Percentiles rank a stretch among this genome's conserved stretches.
Conservation (phyloP, 2,797 vertebrate species). For the Enteromius anoplus region DNA sequence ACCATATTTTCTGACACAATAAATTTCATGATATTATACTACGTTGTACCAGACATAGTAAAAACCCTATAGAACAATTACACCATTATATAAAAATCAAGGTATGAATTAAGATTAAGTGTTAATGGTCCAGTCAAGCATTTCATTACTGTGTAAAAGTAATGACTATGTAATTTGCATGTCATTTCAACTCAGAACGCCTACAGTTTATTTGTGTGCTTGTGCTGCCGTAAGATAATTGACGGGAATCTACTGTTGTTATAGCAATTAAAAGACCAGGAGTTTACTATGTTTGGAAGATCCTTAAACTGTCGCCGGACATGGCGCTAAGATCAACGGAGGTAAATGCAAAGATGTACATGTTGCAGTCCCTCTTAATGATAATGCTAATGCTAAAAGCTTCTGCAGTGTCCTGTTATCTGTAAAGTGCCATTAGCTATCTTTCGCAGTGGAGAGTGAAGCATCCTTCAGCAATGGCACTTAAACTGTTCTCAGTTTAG, state of each 20-base stretch:
- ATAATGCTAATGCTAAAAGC: slow-evolving; percentile 59
- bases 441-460: slow-evolving; percentile 39
- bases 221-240: background rate
- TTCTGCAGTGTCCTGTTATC: slow-evolving; percentile 49
- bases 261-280: too few relatives aligned
- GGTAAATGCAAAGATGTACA: slow-evolving; percentile 11
- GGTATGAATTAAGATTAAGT: slow-evolving; percentile 29
- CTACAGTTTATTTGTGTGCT: slow-evolving; percentile 23
- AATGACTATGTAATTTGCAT: slow-evolving; percentile 39
- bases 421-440: slow-evolving; percentile 54
- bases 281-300: background rate
- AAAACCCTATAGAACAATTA: background rate
- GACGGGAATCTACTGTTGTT: background rate
- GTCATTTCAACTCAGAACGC: slow-evolving; percentile 19
- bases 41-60: background rate
- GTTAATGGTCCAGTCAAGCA: slow-evolving; percentile 20
- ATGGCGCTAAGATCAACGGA: background rate
- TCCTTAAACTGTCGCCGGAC: background rate
- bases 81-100: background rate
- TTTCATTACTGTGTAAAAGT: slow-evolving; percentile 36
- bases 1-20: background rate
- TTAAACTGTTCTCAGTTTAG: slow-evolving; percentile 52
- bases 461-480: slow-evolving; percentile 44
- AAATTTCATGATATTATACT: background rate
- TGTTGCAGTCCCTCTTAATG: slow-evolving; percentile 38